Evolutionary conservation across 2,797 vertebrate genomes (phyloP), one percentile per base, ranked within the genome.

Genomic region (Parotocinclus haroldoi): DNA sequence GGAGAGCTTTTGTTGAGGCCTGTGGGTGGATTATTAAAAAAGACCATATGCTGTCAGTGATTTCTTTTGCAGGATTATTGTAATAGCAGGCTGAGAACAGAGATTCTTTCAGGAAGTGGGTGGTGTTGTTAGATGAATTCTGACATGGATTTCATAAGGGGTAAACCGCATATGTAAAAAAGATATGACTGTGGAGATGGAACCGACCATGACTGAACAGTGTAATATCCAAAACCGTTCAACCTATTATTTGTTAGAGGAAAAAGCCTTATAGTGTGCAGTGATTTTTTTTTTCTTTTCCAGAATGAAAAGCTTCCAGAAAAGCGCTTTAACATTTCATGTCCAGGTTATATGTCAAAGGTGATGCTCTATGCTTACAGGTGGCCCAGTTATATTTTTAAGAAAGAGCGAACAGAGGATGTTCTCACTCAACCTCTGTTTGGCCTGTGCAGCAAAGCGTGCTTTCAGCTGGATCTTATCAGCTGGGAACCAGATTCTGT

Each of bases 381-480:
- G 55, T 71, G 48, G 14, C 60, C 68, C 40, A 58, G 55, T 65
- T 37, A 57, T 52, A 50, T 58, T 66, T 48, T 37, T 61, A 17
- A 45, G 12, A 57, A 66, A 14, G n/a, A 55, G 57, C 14, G 44
- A 51, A 56, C 53, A 37, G n/a, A 72, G 51, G 58, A 36, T 61
- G 63, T 72, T 72, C 52, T 60, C 56, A 37, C 42, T 71, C 50
- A 40, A 71, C 55, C 62, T 65, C 27, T 16, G 17, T 59, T 71
- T 60, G 57, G 42, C 61, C 62, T 50, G 6, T 44, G 39, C 36
- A 51, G 46, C 60, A 44, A 52, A 58, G 59, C 46, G n/a, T 63
- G 63, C 63, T 55, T 55, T 66, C 63, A 66, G 69, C 63, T 71
- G 57, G 56, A 61, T 53, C 42, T 66, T 66, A 71, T 71, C 69